phyloP scores from a whole-genome alignment of 2,888 invertebrate species.

The Strigamia transsilvanica region DNA sequence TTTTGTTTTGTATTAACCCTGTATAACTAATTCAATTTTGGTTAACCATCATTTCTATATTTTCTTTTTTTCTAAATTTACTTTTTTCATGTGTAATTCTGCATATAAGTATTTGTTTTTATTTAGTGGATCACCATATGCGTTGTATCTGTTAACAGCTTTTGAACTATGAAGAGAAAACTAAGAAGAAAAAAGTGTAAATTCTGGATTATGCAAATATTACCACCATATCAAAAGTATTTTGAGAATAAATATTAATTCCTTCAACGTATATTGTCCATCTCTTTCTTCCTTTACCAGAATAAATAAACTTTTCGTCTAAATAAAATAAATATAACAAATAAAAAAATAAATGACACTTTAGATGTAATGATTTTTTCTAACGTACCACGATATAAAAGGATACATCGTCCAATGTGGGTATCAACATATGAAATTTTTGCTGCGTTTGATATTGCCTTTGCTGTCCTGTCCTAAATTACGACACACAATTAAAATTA shows the following conservation, averaged over 20 bases:
- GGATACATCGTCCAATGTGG: background rate
- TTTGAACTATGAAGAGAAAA: background rate
- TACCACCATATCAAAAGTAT: background rate
- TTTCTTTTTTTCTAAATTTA: background rate
- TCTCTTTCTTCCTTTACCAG: background rate
- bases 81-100: conserved; percentile 2
- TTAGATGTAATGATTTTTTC: background rate
- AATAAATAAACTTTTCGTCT: background rate
- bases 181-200: background rate
- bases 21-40: background rate
- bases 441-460: background rate
- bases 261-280: background rate
- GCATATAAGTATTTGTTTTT: background rate
- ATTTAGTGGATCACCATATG: background rate
- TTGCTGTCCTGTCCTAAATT: background rate
- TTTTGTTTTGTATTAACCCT: background rate
- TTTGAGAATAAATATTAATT: background rate
- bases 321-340: background rate
- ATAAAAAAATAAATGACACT: background rate
- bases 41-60: background rate
- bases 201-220: background rate
- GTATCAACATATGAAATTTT: background rate
- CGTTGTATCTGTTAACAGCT: background rate
- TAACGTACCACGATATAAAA: background rate
- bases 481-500: background rate